Conservation (phyloP, 2,113 vertebrate genomes). For the Falco punctatus region DNA sequence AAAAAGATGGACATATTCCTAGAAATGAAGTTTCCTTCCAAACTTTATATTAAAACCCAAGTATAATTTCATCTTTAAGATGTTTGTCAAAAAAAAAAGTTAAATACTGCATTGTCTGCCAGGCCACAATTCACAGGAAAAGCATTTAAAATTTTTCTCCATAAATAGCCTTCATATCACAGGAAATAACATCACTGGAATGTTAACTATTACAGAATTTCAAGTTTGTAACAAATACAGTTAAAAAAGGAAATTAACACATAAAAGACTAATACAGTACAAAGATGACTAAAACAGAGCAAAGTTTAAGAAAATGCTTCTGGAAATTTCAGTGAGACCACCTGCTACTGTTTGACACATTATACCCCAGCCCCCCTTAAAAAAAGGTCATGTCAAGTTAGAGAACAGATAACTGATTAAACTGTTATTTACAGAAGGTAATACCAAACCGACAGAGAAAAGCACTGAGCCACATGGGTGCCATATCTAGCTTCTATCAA, state of each 20-base stretch:
- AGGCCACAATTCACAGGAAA: background rate
- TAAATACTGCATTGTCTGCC: background rate
- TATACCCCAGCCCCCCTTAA: fast-evolving
- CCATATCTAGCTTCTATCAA: background rate
- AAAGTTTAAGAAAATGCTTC: background rate
- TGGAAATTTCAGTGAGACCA: background rate
- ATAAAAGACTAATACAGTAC: background rate
- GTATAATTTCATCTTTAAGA: background rate
- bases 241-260: background rate
- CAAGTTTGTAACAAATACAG: background rate
- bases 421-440: background rate
- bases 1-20: background rate
- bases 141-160: background rate
- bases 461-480: background rate
- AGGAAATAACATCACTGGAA: background rate
- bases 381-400: background rate
- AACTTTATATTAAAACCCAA: background rate
- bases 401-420: background rate
- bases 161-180: background rate
- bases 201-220: background rate
- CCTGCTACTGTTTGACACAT: background rate
- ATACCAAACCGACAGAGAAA: background rate
- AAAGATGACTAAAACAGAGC: background rate
- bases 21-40: background rate
- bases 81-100: background rate